phyloP scores from a whole-genome alignment of 2,797 vertebrate genomes.

The Acomys russatus region DNA sequence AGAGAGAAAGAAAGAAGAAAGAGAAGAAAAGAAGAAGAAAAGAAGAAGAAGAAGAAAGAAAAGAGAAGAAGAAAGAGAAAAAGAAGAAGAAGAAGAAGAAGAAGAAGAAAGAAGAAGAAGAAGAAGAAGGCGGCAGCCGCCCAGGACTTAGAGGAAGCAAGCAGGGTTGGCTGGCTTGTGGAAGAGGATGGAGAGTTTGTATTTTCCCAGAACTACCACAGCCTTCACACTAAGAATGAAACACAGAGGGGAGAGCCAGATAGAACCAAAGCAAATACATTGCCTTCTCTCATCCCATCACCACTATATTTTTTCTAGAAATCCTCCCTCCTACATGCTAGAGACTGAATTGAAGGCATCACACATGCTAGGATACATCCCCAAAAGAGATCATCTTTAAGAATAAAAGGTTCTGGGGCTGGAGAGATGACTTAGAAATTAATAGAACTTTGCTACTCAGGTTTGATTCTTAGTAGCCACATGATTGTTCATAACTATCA shows the following conservation, averaged over 20 bases:
- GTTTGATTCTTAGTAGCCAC: too few relatives aligned
- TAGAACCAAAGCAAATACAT: not conserved
- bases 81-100: too few relatives aligned
- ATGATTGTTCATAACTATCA: too few relatives aligned
- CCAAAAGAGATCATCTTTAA: slow-evolving; percentile 13
- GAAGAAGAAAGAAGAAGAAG: not conserved
- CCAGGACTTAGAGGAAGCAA: not conserved
- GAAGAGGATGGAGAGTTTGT: not conserved
- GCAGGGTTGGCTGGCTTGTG: not conserved
- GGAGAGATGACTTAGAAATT: too few relatives aligned
- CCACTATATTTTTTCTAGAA: slow-evolving; percentile 14
- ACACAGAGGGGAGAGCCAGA: not conserved
- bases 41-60: too few relatives aligned
- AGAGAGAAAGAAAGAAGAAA: too few relatives aligned
- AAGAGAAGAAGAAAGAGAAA: too few relatives aligned
- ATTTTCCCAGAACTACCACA: not conserved
- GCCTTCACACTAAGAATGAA: not conserved
- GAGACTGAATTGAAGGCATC: not conserved
- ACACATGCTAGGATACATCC: not conserved
- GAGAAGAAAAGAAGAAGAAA: too few relatives aligned
- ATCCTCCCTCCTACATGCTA: too few relatives aligned
- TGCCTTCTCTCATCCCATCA: not conserved
- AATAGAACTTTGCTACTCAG: too few relatives aligned
- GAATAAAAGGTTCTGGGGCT: not conserved
- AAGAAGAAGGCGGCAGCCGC: not conserved